These are phyloP conservation scores for Gerosis bhagava DNA, from an alignment of 2,888 invertebrate species.

Conservation along the genomic window DNA sequence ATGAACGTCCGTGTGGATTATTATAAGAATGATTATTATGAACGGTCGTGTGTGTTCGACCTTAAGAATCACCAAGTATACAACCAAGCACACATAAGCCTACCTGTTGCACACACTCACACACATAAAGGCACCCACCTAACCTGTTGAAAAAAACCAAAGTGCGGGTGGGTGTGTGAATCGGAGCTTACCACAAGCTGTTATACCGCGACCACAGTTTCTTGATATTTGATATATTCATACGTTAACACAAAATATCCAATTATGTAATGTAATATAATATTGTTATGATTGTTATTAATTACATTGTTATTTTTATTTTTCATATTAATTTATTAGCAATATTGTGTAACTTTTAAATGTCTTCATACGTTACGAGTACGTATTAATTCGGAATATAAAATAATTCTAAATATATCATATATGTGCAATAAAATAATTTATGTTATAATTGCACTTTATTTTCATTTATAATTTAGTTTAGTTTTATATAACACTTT, in stretches of 20 bases:
- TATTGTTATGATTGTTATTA: no score
- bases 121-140: constrained; percentile 42
- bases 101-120: constrained; percentile 2
- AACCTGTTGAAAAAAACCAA: constrained; percentile 56
- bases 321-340: no score
- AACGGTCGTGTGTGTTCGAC: not conserved
- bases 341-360: no score
- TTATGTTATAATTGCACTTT: no score
- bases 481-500: no score
- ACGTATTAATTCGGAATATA: no score
- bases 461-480: no score
- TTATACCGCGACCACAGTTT: constrained; percentile 28
- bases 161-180: constrained; percentile 60
- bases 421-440: no score
- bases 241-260: constrained; percentile 5
- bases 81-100: constrained; percentile 1
- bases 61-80: not conserved
- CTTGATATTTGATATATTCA: constrained; percentile 51
- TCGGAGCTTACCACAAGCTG: constrained; percentile 43
- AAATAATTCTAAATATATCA: no score
- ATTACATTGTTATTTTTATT: no score
- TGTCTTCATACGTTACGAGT: no score
- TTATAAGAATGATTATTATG: not conserved
- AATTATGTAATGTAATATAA: no score
- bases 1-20: not conserved